A percentile compares a stretch with the other conserved stretches of the same genome.
Evolutionary conservation across 2,888 invertebrate genomes (phyloP).

Genomic region (Serripes groenlandicus): DNA sequence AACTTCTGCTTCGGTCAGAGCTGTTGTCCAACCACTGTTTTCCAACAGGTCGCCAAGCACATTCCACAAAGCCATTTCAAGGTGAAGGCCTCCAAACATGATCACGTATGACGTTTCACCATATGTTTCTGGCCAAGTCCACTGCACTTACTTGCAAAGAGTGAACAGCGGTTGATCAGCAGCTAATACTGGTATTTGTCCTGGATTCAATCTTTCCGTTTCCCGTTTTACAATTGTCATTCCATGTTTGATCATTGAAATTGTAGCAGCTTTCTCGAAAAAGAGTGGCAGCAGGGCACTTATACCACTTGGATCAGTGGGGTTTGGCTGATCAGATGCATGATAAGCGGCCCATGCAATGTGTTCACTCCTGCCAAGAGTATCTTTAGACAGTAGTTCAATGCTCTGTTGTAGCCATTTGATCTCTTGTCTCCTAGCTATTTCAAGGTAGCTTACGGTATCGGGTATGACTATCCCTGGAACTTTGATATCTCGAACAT

Average conservation of each 20-base stretch:
- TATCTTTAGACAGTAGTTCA: not conserved
- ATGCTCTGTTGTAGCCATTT: not conserved
- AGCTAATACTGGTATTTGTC: constrained; percentile 3
- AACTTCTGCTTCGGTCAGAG: constrained; percentile 65
- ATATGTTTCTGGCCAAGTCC: constrained; percentile 73
- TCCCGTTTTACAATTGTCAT: constrained; percentile 21
- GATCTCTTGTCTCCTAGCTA: not conserved
- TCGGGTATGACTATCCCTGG: not conserved
- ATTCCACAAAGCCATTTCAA: constrained; percentile 76
- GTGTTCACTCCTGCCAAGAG: not conserved
- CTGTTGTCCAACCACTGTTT: constrained; percentile 75
- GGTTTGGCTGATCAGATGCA: not conserved
- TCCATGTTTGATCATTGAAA: constrained; percentile 47
- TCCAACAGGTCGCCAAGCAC: constrained; percentile 70
- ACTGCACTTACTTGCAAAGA: constrained; percentile 76
- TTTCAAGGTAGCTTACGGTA: not conserved
- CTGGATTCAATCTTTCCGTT: not conserved
- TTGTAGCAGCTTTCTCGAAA: constrained; percentile 51
- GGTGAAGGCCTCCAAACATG: constrained; percentile 80
- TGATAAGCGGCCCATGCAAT: constrained; percentile 55
- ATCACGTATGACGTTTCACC: constrained; percentile 75
- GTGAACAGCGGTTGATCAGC: constrained; percentile 13
- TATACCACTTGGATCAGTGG: not conserved
- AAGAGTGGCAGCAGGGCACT: constrained; percentile 68
- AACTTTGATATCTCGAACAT: not conserved